Evolutionary conservation across 2,888 invertebrate genomes (phyloP).

Genomic region (Erebia aethiops): DNA sequence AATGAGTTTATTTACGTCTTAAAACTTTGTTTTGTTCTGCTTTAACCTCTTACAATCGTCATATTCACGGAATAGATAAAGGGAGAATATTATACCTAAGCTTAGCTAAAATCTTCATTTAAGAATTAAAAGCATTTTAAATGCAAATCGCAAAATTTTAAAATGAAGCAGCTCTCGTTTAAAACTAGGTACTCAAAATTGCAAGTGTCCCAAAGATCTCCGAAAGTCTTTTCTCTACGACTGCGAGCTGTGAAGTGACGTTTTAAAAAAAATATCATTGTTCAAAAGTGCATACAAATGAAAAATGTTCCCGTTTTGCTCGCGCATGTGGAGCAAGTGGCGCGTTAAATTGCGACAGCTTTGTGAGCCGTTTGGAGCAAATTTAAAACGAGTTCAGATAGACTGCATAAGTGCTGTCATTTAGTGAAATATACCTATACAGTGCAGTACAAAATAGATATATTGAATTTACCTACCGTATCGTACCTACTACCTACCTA

Average conservation of each 20-base stretch:
- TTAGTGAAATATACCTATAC: constrained; percentile 10
- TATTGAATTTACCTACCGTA: neutral
- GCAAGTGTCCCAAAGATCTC: constrained; percentile 1
- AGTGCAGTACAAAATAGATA: neutral
- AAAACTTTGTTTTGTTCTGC: too few species aligned
- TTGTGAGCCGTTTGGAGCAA: constrained; percentile 40
- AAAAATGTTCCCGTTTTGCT: constrained; percentile 41
- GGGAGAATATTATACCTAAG: too few species aligned
- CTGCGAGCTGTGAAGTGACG: constrained; percentile 7
- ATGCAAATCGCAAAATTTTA: neutral
- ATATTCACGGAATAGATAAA: too few species aligned
- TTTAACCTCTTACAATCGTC: too few species aligned
- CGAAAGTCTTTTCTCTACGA: constrained; percentile 1
- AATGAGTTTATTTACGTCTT: too few species aligned
- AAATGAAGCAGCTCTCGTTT: neutral
- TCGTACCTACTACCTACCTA: too few species aligned
- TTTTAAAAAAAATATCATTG: constrained; percentile 14
- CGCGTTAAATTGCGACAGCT: constrained; percentile 46
- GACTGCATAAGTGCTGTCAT: constrained; percentile 23
- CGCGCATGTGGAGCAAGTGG: constrained; percentile 42
- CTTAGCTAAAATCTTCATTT: neutral
- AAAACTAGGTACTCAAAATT: neutral
- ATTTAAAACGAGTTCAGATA: constrained; percentile 36
- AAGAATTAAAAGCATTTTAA: neutral
- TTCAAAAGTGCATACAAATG: constrained; percentile 36